These are phyloP conservation scores for Miniopterus natalensis DNA, from an alignment of 2,113 vertebrate species.

Conservation along the genomic window DNA sequence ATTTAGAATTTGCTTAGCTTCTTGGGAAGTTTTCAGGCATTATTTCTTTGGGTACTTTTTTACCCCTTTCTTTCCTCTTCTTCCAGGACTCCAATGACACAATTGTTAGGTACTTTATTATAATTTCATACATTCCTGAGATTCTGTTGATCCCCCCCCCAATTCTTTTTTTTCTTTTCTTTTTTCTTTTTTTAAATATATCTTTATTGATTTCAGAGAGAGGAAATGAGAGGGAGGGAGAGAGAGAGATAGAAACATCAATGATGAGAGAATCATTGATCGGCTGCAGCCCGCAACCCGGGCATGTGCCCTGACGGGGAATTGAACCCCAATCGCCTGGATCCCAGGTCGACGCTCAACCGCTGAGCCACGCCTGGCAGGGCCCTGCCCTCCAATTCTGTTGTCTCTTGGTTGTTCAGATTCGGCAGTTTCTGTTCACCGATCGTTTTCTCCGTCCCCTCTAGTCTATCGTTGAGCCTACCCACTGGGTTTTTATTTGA, in stretches of 20 bases:
- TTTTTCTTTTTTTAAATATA: too few relatives aligned
- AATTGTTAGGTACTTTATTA: background rate
- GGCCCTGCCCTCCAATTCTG: background rate
- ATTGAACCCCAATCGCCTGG: too few relatives aligned
- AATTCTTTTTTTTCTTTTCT: too few relatives aligned
- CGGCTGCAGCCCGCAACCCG: too few relatives aligned
- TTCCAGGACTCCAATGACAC: background rate
- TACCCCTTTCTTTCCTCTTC: background rate
- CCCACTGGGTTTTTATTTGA: background rate
- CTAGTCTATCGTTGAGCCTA: background rate
- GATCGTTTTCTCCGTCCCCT: background rate
- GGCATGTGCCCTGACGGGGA: too few relatives aligned
- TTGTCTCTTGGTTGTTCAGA: background rate
- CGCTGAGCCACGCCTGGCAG: too few relatives aligned
- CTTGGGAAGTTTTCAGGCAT: background rate
- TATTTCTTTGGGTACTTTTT: background rate
- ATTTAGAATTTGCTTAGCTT: background rate
- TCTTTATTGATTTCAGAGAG: too few relatives aligned
- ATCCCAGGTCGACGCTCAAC: too few relatives aligned
- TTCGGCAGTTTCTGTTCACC: background rate
- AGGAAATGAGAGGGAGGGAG: too few relatives aligned
- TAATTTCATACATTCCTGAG: background rate
- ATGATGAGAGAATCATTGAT: too few relatives aligned
- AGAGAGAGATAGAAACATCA: too few relatives aligned
- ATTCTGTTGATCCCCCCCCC: background rate